phyloP scores from a whole-genome alignment of 2,888 invertebrate species.

The Drosophila barbarae region DNA sequence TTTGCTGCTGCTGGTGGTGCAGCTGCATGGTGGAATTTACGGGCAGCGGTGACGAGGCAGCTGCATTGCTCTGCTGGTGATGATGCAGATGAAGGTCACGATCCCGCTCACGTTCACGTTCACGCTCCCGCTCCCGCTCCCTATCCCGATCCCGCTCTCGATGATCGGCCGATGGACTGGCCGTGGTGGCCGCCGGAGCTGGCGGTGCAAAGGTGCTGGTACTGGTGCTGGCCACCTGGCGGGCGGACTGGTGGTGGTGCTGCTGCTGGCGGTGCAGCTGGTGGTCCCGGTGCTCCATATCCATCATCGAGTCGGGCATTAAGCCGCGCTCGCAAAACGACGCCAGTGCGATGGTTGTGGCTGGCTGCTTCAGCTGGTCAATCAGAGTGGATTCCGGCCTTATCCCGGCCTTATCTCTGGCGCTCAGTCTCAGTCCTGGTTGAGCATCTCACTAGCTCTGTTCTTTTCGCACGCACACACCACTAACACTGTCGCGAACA shows the following conservation, averaged over 20 bases:
- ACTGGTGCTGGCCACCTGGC: constrained; percentile 47
- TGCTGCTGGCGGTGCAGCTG: constrained; percentile 65
- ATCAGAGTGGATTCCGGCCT: constrained; percentile 28
- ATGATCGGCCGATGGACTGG: constrained; percentile 21
- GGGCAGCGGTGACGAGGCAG: constrained; percentile 29
- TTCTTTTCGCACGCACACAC: constrained; percentile 23
- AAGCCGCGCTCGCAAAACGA: constrained; percentile 72
- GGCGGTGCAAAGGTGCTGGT: constrained; percentile 55
- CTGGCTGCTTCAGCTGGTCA: constrained; percentile 37
- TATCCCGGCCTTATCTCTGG: constrained; percentile 8
- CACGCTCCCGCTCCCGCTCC: constrained; percentile 32
- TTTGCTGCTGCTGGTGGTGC: constrained; percentile 22
- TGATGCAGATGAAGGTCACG: constrained; percentile 44
- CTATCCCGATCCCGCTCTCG: constrained; percentile 22
- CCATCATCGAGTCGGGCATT: constrained; percentile 72
- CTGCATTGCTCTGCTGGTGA: constrained; percentile 31
- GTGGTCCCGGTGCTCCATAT: constrained; percentile 71
- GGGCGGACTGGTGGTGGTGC: constrained; percentile 60
- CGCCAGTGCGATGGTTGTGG: constrained; percentile 62
- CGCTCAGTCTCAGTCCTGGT: constrained; percentile 29
- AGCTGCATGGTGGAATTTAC: constrained; percentile 25
- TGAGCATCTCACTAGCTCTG: constrained; percentile 33
- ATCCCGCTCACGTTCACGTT: constrained; percentile 23
- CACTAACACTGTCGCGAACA: constrained; percentile 19
- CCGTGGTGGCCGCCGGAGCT: constrained; percentile 26